Evolutionary conservation across 2,113 vertebrate genomes (phyloP), one percentile per base, ranked within the genome.

Genomic region (Aythya baeri): DNA sequence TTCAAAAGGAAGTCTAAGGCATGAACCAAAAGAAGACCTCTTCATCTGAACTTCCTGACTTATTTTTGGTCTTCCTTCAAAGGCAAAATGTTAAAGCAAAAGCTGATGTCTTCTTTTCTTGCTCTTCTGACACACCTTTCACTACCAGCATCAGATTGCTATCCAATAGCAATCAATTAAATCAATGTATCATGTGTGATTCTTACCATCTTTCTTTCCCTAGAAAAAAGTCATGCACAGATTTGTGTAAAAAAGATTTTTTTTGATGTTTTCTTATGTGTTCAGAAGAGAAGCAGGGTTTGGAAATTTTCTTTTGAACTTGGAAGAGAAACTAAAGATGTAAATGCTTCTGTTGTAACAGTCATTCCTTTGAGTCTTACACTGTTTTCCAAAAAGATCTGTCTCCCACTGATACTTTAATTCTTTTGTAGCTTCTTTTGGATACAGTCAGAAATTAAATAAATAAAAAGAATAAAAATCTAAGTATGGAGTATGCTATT

Each of bases 211-310:
- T 66, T 93, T 63, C 22, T 77, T 36, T 79, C 44, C n/a, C 50
- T 66, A 38, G 26, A 26, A 92, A 59, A 32, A 41, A 31, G 17
- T n/a, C 65, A 34, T 55, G 58, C n/a, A 29, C 20, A 44, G 59
- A 95, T 70, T 66, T 62, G 32, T 2, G 2, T 29, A 44, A 80
- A 90, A 79, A 79, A 85, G 6, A 0, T 4, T 46, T 83, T 83
- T 90, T 93, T 89, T 82, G 13, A 90, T 77, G 36, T 95, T 96
- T 96, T 94, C 85, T 89, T 80, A 75, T 49, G 65, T 90, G 79
- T 89, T 95, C 95, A 91, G 82, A 83, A 57, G 75, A 83, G 25
- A 71, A 94, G 7, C 54, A 74, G 80, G 32, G 3, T 86, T 81
- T 36, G 8, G 7, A 36, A 49, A 79, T 21, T 87, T 89, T 91